A percentile compares a stretch with the other conserved stretches of the same genome.
Conservation (phyloP, 2,797 vertebrate genomes). For the Thripadectes ignobilis region DNA sequence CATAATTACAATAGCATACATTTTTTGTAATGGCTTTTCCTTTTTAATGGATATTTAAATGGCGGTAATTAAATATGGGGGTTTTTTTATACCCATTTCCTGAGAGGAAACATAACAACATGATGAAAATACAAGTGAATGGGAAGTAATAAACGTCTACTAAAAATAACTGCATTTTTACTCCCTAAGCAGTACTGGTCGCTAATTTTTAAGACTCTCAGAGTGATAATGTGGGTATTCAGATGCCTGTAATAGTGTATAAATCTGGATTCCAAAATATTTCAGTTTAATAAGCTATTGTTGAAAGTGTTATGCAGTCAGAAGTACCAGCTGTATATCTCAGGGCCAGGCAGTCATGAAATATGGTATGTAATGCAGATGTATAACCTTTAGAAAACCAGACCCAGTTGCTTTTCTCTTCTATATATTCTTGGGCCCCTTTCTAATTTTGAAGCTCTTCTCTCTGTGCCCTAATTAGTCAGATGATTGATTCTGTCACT, state of each 20-base stretch:
- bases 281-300: neutral
- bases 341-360: neutral
- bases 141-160: neutral
- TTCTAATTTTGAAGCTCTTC: neutral
- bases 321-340: neutral
- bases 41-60: constrained; percentile 36
- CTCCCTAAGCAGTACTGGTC: neutral
- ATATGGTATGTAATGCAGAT: neutral
- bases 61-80: constrained; percentile 3
- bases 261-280: neutral
- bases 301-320: neutral
- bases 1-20: constrained; percentile 34
- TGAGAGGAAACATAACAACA: neutral
- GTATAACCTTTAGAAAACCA: neutral
- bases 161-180: neutral
- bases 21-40: constrained; percentile 33
- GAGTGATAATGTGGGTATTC: neutral
- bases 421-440: neutral
- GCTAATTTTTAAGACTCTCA: neutral
- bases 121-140: constrained; percentile 3
- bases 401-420: neutral
- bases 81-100: neutral
- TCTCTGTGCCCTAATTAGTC: neutral
- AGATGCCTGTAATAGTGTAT: neutral
- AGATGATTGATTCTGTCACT: neutral